Base-by-base conservation (phyloP, 2,113 vertebrate species). In the Corythornis madagascariensis region DNA sequence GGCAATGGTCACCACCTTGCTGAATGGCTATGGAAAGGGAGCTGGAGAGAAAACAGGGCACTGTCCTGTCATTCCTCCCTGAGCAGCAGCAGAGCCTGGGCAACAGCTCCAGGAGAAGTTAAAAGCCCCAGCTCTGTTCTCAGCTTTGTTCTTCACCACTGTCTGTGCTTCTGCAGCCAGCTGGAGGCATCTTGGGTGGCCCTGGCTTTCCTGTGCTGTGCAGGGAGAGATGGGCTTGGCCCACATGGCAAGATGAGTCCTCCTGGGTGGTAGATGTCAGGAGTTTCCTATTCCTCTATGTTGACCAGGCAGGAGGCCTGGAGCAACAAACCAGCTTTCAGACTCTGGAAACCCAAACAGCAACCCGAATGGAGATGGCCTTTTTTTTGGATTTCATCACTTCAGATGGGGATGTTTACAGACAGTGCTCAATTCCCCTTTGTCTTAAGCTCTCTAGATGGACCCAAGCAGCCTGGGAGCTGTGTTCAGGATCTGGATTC, bases 101-200 rank as follows among this genome's bases (percentile, higher is more conserved):
- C 76, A 87, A 26, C 64, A 88, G 66, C 65, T 5, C 15, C 35
- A 72, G 65, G 19, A 74, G 65, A 28, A 63, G 50, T 5, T 33
- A 40, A 22, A 28, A 77, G 13, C 19, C 29, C 50, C 64, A 43
- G 21, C 7, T 89, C n/a, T 52, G 47, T 66, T 59, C 72, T 38
- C 65, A 78, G 73, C 83, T 95, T 88, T 93, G 79, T 59, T 88
- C 79, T 55, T 63, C 56, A 9, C 29, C 82, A 83, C 21, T 2
- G 1, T 22, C 70, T 80, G 59, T 66, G 74, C 16, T 61, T 56
- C 64, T 90, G 90, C 59, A 45, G 42, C 15, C 73, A 66, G 59
- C 72, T 93, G 91, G 31, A 55, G 31, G 74, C 83, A 66, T 59
- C 86, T 19, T 93, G 95, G 80, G 94, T 92, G 94, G 92, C 72